These are phyloP conservation scores for Tupaia tana DNA, from an alignment of 2,113 vertebrate genomes.

Conservation along the genomic window DNA sequence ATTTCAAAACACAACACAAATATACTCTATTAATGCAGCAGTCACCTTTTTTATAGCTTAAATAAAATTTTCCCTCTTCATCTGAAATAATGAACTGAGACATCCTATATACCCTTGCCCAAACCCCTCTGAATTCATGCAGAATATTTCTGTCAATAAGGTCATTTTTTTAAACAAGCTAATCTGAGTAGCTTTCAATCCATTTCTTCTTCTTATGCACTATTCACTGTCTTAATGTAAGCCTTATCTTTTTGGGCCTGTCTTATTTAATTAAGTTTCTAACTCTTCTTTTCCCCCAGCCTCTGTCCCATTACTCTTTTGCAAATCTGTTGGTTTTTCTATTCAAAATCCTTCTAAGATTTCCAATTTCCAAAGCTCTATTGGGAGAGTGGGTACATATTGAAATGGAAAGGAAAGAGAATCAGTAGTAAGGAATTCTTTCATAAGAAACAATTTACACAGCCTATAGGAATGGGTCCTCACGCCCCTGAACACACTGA, in stretches of 20 bases:
- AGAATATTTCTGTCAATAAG: neutral
- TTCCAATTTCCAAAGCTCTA: conserved; percentile 1
- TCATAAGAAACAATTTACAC: conserved; percentile 8
- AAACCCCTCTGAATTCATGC: neutral
- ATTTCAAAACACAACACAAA: neutral
- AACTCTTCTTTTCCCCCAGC: neutral
- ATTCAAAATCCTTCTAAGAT: neutral
- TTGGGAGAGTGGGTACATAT: neutral
- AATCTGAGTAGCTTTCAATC: conserved; percentile 1
- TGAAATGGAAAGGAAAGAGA: neutral
- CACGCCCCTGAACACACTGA: neutral
- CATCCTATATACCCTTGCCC: neutral
- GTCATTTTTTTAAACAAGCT: neutral
- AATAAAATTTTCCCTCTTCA: neutral
- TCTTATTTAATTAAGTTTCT: neutral
- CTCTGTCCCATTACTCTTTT: neutral
- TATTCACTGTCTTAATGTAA: neutral
- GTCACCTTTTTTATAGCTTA: neutral
- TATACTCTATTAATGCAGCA: neutral
- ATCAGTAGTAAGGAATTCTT: neutral
- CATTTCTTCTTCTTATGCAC: neutral
- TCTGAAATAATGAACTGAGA: neutral
- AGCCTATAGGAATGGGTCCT: neutral
- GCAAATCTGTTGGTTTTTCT: neutral
- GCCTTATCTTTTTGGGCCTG: neutral